Evolutionary conservation across 2,113 vertebrate species (phyloP), one percentile per base, ranked within the genome.

Genomic region (Collichthys lucidus): DNA sequence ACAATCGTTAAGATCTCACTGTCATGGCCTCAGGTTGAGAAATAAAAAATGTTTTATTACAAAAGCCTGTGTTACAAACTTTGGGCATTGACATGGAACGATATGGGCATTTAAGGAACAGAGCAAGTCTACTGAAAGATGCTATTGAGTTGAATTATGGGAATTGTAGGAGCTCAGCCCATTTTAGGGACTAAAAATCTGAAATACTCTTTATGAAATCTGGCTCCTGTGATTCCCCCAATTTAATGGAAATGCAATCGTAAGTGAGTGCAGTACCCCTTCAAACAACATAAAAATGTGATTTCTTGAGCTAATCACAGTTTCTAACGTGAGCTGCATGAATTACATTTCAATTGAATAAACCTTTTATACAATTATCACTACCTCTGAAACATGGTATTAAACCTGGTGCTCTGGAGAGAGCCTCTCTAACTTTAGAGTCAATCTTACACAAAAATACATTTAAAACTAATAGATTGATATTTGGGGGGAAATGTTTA

Each of bases 371-470:
- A 47, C 24, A 29, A 20, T n/a, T 20, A n/a, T 14, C 40, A 14
- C 53, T 59, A 29, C 69, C 69, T 71, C 53, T 71, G 35, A 71
- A 57, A 71, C 40, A 26, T 26, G 40, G 22, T 26, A 20, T 44
- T 42, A 16, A 40, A 40, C 10, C 12, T n/a, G 2, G 10, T 3
- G 5, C 19, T 11, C 19, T 40, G 29, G 4, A 42, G 20, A 22
- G n/a, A 71, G 9, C 0, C 26, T 57, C 44, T 57, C 16, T 71
- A 56, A 55, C 50, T 42, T 70, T 22, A 17, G 44, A 19, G 35
- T 56, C 8, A 0, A 71, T 46, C 20, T 46, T 12, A 16, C 5
- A 20, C 9, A 46, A 26, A 46, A 47, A 0, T 47, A 31, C 46
- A 57, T 72, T 71, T 70, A 16, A 11, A 17, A 4, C 26, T 12